Base-by-base conservation (phyloP, 1,140 invertebrate species). In the Drosophila quadrilineata region DNA sequence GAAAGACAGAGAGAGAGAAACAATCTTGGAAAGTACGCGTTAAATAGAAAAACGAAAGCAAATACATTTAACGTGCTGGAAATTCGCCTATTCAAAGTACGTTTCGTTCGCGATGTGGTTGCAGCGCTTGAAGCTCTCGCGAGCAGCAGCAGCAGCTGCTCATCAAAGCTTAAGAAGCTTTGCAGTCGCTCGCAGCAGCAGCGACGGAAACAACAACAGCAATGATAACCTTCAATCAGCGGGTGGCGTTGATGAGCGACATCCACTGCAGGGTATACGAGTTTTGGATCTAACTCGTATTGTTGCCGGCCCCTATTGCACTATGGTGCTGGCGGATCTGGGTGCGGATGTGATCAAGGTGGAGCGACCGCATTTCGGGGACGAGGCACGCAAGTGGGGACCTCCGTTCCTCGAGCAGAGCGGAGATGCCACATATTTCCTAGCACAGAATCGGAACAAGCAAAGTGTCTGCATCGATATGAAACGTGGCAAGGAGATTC, bases 331-430 rank as follows among this genome's bases (percentile, higher is more conserved):
- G 3, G 95, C 95, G 2, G 98, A 99, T 90, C 90, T 98, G 26
- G 98, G 98, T 3, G 98, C 98, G 2, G 97, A 98, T 88, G 92
- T 99, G 2, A 95, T 98, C 22, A 99, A 99, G 92, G 92, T 97
- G 24, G 96, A 98, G 80, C 92, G 93, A 72, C 94, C 93, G 36
- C 54, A 68, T 36, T 93, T 92, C 3, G 90, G 87, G n/a, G 98
- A 99, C 91, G 98, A 99, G 73, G 93, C 96, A 0, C 91, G 98
- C 33, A 93, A 93, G 43, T 99, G 98, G 97, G 97, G 96, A 0
- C 98, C 98, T 3, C 98, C 98, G 0, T 97, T 97, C 89, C 90
- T 97, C 33, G 88, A 92, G 14, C 92, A 92, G 6, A 94, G 93
- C 16, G 89, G 91, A 12, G 94, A 98, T 75, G 94, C 95, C 16